Conservation (phyloP, 2,888 invertebrate species). For the Dolichopus griseipennis region DNA sequence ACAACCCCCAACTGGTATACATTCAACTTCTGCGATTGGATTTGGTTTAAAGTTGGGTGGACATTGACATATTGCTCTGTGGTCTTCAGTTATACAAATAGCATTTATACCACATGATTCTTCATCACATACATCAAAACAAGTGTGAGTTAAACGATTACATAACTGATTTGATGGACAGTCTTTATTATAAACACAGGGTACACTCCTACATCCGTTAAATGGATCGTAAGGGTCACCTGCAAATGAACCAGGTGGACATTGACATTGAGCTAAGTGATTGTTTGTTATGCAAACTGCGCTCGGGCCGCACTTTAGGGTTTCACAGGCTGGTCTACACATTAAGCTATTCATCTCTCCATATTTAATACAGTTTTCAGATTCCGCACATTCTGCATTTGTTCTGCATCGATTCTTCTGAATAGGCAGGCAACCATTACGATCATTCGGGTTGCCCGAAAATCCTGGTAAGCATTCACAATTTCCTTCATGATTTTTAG, state of each 20-base stretch:
- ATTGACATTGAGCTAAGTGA: constrained; percentile 81
- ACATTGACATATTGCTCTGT: constrained; percentile 74
- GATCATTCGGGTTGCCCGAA: constrained; percentile 81
- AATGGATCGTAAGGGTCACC: constrained; percentile 74
- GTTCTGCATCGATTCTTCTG: constrained; percentile 66
- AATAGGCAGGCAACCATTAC: constrained; percentile 71
- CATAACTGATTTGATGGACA: constrained; percentile 73
- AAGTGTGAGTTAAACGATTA: constrained; percentile 72
- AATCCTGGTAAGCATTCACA: constrained; percentile 79
- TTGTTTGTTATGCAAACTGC: constrained; percentile 84
- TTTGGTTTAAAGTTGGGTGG: constrained; percentile 73
- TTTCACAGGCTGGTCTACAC: constrained; percentile 71
- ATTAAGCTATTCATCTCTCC: constrained; percentile 50
- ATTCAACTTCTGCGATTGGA: constrained; percentile 76
- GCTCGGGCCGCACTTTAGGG: constrained; percentile 70
- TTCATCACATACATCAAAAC: constrained; percentile 70
- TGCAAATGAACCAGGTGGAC: constrained; percentile 76
- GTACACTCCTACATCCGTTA: constrained; percentile 68
- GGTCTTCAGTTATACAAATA: constrained; percentile 78
- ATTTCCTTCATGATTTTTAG: constrained; percentile 61
- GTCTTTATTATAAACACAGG: constrained; percentile 79
- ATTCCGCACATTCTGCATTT: constrained; percentile 75
- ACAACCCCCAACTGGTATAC: constrained; percentile 62
- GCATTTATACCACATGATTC: constrained; percentile 79
- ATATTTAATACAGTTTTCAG: constrained; percentile 63